Evolutionary conservation across 2,113 vertebrate species (phyloP).

Genomic region (Strix aluco): DNA sequence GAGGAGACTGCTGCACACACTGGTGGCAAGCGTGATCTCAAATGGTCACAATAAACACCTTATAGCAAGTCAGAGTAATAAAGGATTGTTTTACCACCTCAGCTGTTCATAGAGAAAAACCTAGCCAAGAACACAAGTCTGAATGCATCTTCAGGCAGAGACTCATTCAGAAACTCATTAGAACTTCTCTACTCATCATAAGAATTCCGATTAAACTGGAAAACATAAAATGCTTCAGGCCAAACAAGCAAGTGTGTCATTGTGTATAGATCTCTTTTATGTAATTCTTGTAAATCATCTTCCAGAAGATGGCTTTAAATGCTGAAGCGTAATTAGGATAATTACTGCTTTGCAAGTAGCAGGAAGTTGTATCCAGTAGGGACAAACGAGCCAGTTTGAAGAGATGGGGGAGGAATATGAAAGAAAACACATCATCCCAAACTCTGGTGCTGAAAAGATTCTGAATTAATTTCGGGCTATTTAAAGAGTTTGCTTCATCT

Average conservation of each 20-base stretch:
- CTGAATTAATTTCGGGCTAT: slow-evolving; percentile 58
- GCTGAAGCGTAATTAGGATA: slow-evolving; percentile 71
- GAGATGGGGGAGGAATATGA: slow-evolving; percentile 26
- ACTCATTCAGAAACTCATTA: slow-evolving; percentile 53
- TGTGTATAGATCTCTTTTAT: slow-evolving; percentile 65
- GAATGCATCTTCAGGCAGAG: slow-evolving; percentile 32
- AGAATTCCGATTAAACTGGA: slow-evolving; percentile 65
- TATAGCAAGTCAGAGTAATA: not conserved
- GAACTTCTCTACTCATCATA: slow-evolving; percentile 50
- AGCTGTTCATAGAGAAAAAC: not conserved
- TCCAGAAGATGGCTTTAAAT: slow-evolving; percentile 70
- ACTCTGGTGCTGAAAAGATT: slow-evolving; percentile 11
- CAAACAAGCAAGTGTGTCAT: slow-evolving; percentile 62
- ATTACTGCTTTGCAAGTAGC: slow-evolving; percentile 74
- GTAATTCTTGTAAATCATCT: slow-evolving; percentile 69
- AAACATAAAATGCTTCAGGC: slow-evolving; percentile 70
- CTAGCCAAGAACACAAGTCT: not conserved
- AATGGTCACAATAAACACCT: not conserved
- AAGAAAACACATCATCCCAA: slow-evolving; percentile 34
- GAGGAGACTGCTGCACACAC: not conserved
- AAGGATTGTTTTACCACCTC: not conserved
- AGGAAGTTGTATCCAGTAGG: slow-evolving; percentile 66
- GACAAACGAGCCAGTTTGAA: slow-evolving; percentile 54
- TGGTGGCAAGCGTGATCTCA: not conserved
- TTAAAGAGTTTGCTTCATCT: slow-evolving; percentile 31